Evolutionary conservation across 2,113 vertebrate genomes (phyloP), one percentile per base, ranked within the genome.

Genomic region (Siniperca knerii): DNA sequence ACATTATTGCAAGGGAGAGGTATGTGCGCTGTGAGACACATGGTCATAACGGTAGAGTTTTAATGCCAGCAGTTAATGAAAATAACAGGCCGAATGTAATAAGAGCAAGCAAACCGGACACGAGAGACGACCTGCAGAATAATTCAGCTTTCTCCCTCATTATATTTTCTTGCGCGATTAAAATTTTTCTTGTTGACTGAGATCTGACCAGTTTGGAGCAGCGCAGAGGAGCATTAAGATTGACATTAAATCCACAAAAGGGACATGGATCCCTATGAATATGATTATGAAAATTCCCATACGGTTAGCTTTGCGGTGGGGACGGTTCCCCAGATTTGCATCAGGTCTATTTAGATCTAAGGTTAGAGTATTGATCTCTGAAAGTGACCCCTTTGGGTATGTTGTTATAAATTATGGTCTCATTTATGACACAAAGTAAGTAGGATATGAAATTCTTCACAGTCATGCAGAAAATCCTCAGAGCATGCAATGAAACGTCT

Each of bases 1-100:
- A 84, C 76, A 80, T 95, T 95, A 95, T 95, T 95, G 94, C 95
- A 57, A 83, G 73, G 68, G 84, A 83, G 89, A 90, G 82, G 81
- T 89, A 75, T 90, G 92, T 88, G 85, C 20, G 35, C 82, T 76
- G 77, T 67, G 60, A 73, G 37, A 58, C 16, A 40, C 25, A 52
- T 35, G 84, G 67, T 58, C 61, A 40, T 68, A 62, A 79, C 1
- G 0, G 54, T 29, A 70, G 74, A 21, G 52, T 57, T 57, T 69
- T 66, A 75, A 90, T 74, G 67, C 75, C 83, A 77, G 79, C 57
- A 42, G 57, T 79, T 78, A 76, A 89, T 91, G 76, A 80, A 81
- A 86, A 70, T 11, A 67, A 86, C 29, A 54, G 42, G 69, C 44
- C 44, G 23, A 55, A 65, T 88, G 79, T 58, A 72, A 77, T 73